Conservation (phyloP, 2,113 vertebrate genomes). For the Megaptera novaeangliae region DNA sequence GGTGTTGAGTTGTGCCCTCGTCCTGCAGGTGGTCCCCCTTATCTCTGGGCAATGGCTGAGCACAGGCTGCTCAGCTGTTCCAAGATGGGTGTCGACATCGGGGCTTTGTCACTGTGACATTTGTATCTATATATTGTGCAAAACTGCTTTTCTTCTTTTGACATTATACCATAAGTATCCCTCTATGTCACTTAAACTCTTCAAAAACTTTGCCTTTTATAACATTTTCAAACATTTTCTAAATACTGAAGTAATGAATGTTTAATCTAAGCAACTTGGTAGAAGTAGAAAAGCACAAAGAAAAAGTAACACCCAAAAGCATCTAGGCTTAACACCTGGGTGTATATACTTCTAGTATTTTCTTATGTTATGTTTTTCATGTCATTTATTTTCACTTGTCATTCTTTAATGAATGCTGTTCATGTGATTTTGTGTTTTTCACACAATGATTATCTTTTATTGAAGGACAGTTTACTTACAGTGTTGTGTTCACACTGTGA, state of each 20-base stretch:
- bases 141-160: not conserved
- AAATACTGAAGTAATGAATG: not conserved
- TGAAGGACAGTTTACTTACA: too few species aligned
- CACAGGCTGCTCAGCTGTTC: not conserved
- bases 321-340: not conserved
- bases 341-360: not conserved
- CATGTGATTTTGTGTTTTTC: not conserved
- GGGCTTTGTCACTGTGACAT: not conserved
- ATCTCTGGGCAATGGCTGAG: not conserved
- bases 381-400: not conserved
- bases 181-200: not conserved
- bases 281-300: not conserved
- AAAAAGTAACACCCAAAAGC: not conserved
- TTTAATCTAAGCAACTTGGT: not conserved
- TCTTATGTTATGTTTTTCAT: not conserved
- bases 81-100: rapidly evolving
- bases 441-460: not conserved
- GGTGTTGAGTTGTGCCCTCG: not conserved
- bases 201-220: not conserved
- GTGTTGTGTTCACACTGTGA: not conserved
- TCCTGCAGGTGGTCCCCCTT: not conserved
- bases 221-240: not conserved
- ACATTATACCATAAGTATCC: too few species aligned
- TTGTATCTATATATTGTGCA: not conserved
- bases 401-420: not conserved